Evolutionary conservation across 1,140 invertebrate species (phyloP), one percentile per base, ranked within the genome.

Genomic region (Brachionus manjavacas): DNA sequence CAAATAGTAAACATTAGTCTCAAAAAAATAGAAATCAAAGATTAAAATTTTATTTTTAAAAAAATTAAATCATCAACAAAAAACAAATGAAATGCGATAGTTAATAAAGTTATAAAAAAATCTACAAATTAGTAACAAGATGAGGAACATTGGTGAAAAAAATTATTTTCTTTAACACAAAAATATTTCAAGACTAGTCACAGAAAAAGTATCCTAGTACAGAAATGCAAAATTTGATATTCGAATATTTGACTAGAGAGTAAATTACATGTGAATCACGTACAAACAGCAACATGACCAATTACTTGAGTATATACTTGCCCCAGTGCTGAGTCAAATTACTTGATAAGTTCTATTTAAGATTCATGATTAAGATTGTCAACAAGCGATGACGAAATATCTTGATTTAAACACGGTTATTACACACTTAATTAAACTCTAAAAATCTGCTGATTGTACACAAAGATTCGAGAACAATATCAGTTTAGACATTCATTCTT

Each of bases 321-420:
- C 20, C 28, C n/a, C 12, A 25, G 11, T n/a, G 28, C 31, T 31
- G 66, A 68, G 31, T 68, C 66, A 68, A 68, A 68, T 68, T 68
- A 68, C 66, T 31, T 31, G 66, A 68, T 68, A 68, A 68, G 66
- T 68, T 68, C 9, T 68, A 12, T 60, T 60, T 60, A 60, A 60
- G 52, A 60, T n/a, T 68, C 66, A 68, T 68, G 66, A 68, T 68
- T 68, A 12, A 68, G 66, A 68, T 68, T 68, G 25, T 68, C 31
- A 39, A 31, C 28, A 68, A 60, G 52, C 20, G 52, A 60, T 60
- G 52, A 23, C 60, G 12, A 66, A 25, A 66, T 66, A 66, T 66
- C 60, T 66, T 66, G 60, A 68, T 68, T 31, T 68, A 31, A 68
- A 68, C 25, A 39, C 31, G 66, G 25, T 31, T 39, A 68, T 68